Evolutionary conservation across 1,140 invertebrate genomes (phyloP).

Genomic region (Kradibia gibbosae): DNA sequence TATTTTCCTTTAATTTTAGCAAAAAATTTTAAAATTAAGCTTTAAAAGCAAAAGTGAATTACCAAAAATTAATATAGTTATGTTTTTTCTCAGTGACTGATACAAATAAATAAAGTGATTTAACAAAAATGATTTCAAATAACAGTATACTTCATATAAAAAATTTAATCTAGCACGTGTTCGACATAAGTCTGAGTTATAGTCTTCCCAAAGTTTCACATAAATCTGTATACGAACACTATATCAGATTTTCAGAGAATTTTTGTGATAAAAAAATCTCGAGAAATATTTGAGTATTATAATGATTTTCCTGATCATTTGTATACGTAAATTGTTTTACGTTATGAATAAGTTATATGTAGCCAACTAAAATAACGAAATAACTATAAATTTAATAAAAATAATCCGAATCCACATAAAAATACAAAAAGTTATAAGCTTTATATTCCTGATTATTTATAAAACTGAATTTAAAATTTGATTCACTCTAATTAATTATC

Average conservation of each 20-base stretch:
- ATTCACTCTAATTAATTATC: too few species aligned
- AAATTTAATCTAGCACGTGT: constrained; percentile 24
- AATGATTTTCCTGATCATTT: background rate
- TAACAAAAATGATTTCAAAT: background rate
- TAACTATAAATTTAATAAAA: too few species aligned
- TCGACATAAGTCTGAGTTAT: constrained; percentile 21
- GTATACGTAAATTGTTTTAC: too few species aligned
- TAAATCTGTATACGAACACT: background rate
- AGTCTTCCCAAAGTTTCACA: background rate
- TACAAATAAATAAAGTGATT: background rate
- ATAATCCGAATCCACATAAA: too few species aligned
- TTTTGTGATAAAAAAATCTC: background rate
- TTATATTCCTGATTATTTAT: background rate
- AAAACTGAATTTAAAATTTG: too few species aligned
- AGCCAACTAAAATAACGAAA: too few species aligned
- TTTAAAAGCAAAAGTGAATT: background rate
- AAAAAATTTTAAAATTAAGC: too few species aligned
- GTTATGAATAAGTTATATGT: too few species aligned
- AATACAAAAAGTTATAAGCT: background rate
- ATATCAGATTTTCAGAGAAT: background rate
- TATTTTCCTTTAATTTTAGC: too few species aligned
- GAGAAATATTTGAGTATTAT: background rate
- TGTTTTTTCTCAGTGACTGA: background rate
- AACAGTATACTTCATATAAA: background rate
- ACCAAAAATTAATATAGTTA: too few species aligned